These are phyloP conservation scores for Otis tarda DNA, from an alignment of 2,113 vertebrate genomes.

Conservation along the genomic window DNA sequence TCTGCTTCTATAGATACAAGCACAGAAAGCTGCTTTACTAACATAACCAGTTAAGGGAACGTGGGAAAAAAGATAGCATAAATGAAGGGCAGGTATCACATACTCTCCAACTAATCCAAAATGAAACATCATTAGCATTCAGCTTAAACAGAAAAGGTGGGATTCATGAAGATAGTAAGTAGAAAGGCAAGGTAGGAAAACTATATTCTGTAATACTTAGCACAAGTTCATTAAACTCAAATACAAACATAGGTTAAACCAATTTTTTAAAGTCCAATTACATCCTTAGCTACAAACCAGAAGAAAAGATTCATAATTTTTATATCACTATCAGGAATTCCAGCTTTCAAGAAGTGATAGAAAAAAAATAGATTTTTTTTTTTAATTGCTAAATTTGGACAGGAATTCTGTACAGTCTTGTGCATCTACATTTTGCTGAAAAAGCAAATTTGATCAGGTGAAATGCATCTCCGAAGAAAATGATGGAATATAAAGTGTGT, in stretches of 20 bases:
- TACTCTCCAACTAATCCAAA: background rate
- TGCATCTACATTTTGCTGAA: background rate
- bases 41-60: background rate
- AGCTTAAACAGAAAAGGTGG: background rate
- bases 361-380: background rate
- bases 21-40: background rate
- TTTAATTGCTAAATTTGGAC: background rate
- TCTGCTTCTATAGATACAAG: background rate
- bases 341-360: background rate
- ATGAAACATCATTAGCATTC: background rate
- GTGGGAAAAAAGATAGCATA: background rate
- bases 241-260: background rate
- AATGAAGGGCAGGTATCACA: background rate
- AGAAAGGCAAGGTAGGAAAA: background rate
- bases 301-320: background rate
- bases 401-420: background rate
- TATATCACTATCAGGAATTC: background rate
- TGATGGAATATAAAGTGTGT: background rate
- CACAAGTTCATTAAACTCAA: background rate
- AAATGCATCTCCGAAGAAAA: background rate
- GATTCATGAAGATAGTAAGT: background rate
- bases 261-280: background rate
- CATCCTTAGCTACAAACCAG: background rate
- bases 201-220: background rate
- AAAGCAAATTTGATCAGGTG: background rate